A percentile compares a stretch with the other conserved stretches of the same genome.
Evolutionary conservation across 2,797 vertebrate genomes (phyloP).

Genomic region (Myiothlypis chrysogaster): DNA sequence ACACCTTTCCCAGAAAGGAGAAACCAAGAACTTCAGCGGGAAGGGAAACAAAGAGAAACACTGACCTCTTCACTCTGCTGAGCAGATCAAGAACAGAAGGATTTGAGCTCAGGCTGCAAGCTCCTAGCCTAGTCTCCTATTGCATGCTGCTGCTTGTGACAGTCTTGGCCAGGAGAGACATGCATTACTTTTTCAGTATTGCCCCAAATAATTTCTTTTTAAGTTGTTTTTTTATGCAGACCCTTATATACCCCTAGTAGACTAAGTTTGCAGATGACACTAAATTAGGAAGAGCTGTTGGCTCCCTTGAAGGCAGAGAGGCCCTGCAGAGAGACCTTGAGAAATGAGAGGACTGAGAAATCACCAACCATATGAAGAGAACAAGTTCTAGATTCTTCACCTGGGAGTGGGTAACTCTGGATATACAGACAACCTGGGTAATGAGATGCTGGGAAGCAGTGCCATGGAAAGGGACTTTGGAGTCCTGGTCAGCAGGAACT

Average conservation of each 20-base stretch:
- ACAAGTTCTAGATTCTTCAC: not conserved
- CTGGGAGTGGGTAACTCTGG: not conserved
- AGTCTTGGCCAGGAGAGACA: not conserved
- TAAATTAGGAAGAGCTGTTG: not conserved
- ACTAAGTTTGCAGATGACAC: not conserved
- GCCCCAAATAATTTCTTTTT: not conserved
- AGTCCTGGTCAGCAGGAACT: rapidly evolving
- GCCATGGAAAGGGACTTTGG: rapidly evolving
- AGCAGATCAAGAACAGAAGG: not conserved
- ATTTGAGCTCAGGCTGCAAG: not conserved
- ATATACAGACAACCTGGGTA: not conserved
- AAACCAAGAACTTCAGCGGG: not conserved
- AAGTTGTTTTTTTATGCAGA: not conserved
- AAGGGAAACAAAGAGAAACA: not conserved
- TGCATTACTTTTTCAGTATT: not conserved
- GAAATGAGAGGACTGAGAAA: not conserved
- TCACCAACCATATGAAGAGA: not conserved
- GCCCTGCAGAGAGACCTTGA: rapidly evolving
- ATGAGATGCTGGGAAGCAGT: not conserved
- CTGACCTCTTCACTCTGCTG: not conserved
- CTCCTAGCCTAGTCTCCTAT: not conserved
- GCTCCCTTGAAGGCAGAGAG: not conserved
- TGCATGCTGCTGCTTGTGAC: not conserved
- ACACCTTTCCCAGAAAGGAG: not conserved
- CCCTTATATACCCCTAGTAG: not conserved